These are phyloP conservation scores for Brachionus paranguensis DNA, from an alignment of 1,140 invertebrate genomes.

Conservation along the genomic window DNA sequence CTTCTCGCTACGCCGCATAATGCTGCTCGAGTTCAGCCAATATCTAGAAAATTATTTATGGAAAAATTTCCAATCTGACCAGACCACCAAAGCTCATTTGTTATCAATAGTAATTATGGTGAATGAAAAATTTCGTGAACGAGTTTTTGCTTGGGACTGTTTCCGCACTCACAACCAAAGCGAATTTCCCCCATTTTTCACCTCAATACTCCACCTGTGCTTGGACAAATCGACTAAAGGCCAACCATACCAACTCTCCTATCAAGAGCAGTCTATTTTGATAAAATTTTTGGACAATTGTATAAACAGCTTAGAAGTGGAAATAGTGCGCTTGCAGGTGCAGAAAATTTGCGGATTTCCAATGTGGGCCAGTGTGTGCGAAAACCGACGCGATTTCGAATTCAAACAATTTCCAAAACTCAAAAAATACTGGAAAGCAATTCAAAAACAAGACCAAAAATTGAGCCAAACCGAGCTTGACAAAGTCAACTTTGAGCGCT, in stretches of 20 bases:
- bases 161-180: conserved; percentile 69
- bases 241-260: conserved; percentile 46
- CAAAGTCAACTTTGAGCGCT: conserved; percentile 75
- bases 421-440: conserved; percentile 81
- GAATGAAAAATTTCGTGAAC: conserved; percentile 94
- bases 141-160: conserved; percentile 84
- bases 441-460: conserved; percentile 74
- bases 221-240: conserved; percentile 59
- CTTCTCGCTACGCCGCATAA: conserved; percentile 77
- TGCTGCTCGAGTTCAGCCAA: conserved; percentile 90
- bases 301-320: conserved; percentile 91
- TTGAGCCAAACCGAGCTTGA: conserved; percentile 64
- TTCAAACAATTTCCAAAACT: conserved; percentile 79
- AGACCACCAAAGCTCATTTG: conserved; percentile 62
- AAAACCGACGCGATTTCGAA: conserved; percentile 72
- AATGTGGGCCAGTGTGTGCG: conserved; percentile 71
- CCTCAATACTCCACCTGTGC: conserved; percentile 69
- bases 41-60: conserved; percentile 94
- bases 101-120: conserved; percentile 94
- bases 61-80: conserved; percentile 72
- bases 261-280: conserved; percentile 77
- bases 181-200: conserved; percentile 80
- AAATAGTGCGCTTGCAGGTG: conserved; percentile 81
- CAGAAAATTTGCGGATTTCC: conserved; percentile 83
- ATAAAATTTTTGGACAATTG: conserved; percentile 89